Evolutionary conservation across 2,113 vertebrate species (phyloP), one percentile per base, ranked within the genome.

Genomic region (Raja brachyura): DNA sequence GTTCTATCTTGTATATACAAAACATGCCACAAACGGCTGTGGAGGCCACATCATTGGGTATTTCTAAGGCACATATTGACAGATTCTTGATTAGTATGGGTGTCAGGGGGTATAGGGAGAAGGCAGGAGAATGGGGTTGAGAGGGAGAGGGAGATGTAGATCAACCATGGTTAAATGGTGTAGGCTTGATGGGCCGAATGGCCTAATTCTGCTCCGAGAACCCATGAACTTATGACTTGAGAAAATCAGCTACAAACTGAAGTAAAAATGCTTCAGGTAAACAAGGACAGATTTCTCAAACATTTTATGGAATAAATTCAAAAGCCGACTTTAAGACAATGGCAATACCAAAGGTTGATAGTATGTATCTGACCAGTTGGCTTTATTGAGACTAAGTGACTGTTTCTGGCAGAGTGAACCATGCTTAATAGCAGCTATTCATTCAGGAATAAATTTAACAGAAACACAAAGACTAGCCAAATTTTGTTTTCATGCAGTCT

Each of bases 401-500:
- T 92, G 66, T 25, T 92, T 92, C 5, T 73, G 20, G 90, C 66
- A 22, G 11, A 31, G 2, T 54, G 90, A 92, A 73, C 59, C 13
- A 18, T n/a, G 31, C 48, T 92, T 48, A 54, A 39, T 4, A 54
- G 9, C 33, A 25, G 31, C 33, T 92, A 73, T 28, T 92, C 31
- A 73, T 25, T 10, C 66, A 92, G 90, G 63, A 28, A 92, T 22
- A 92, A 3, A 48, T 73, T 92, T 92, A 73, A 92, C 88, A 92
- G 68, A 54, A 73, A 74, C 68, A 90, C 63, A 92, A 92, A 92
- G 33, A 39, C 63, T 70, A 13, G 13, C 13, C 88, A 73, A 31
- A 31, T 70, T 90, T 90, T n/a, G 61, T 90, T 70, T 90, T 90
- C 31, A 73, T 31, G 54, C 83, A 74, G 66, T 92, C 68, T 92